A percentile compares a stretch with the other conserved stretches of the same genome.
Evolutionary conservation across 2,888 invertebrate species (phyloP).

Genomic region (Hydrotaea diabolus): DNA sequence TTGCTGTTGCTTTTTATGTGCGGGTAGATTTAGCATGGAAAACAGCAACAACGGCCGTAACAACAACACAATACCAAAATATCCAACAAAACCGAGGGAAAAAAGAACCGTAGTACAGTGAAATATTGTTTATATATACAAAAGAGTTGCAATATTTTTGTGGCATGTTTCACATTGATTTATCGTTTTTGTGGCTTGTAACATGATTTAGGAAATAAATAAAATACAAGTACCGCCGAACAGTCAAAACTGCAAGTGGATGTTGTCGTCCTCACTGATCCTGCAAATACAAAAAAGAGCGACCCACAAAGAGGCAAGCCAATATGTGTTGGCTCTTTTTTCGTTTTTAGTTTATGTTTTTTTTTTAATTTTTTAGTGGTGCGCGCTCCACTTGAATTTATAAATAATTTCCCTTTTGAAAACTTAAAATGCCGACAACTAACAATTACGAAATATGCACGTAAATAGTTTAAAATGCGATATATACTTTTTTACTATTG

Average conservation of each 20-base stretch:
- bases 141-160: conserved; percentile 57
- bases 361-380: conserved; percentile 12
- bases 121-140: conserved; percentile 51
- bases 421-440: conserved; percentile 19
- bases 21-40: conserved; percentile 30
- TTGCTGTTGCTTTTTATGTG: conserved; percentile 27
- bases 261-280: neutral
- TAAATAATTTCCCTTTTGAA: conserved; percentile 32
- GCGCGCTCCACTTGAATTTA: conserved; percentile 11
- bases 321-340: conserved; percentile 23
- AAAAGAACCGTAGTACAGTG: conserved; percentile 12
- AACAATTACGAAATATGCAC: neutral
- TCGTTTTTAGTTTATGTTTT: neutral
- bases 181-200: conserved; percentile 64
- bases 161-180: conserved; percentile 66
- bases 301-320: neutral
- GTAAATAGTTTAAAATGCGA: too few species aligned
- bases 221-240: conserved; percentile 32
- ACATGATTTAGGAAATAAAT: conserved; percentile 65
- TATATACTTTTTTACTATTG: too few species aligned
- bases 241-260: neutral
- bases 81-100: neutral
- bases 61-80: neutral
- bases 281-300: neutral
- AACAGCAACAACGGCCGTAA: neutral